Conservation (phyloP, 2,113 vertebrate genomes). For the Macheiramphus alcinus region DNA sequence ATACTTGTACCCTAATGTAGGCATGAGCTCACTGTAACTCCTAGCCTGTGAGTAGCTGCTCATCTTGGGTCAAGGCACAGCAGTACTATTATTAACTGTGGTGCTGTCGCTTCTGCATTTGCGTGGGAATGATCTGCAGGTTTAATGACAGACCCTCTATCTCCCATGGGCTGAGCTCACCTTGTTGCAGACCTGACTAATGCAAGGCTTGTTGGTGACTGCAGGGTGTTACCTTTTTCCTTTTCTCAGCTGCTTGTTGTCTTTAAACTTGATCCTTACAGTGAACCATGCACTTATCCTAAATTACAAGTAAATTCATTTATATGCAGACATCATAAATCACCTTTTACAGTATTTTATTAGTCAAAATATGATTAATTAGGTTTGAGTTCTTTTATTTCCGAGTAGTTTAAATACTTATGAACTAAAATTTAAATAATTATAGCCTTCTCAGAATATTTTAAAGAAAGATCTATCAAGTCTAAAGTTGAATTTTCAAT, state of each 20-base stretch:
- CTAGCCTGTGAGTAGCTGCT: neutral
- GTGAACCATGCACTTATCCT: neutral
- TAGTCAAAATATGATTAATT: slow-evolving; percentile 46
- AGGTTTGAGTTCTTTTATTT: neutral
- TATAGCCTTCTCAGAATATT: slow-evolving; percentile 38
- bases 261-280: neutral
- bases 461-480: slow-evolving; percentile 17
- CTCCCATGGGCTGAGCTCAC: neutral
- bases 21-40: neutral
- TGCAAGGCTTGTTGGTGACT: neutral
- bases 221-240: neutral
- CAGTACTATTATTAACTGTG: neutral
- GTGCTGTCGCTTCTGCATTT: neutral
- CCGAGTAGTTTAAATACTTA: slow-evolving; percentile 29
- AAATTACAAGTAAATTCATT: neutral
- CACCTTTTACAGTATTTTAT: slow-evolving; percentile 8
- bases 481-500: slow-evolving; percentile 43
- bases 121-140: neutral
- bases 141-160: neutral
- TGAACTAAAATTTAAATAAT: slow-evolving; percentile 66
- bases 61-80: neutral
- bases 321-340: neutral
- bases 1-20: neutral
- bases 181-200: neutral
- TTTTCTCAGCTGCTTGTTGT: neutral